Percentiles rank a stretch among this genome's conserved stretches.
These are phyloP conservation scores for Reinhardtius hippoglossoides DNA, from an alignment of 2,113 vertebrate species.

Conservation along the genomic window DNA sequence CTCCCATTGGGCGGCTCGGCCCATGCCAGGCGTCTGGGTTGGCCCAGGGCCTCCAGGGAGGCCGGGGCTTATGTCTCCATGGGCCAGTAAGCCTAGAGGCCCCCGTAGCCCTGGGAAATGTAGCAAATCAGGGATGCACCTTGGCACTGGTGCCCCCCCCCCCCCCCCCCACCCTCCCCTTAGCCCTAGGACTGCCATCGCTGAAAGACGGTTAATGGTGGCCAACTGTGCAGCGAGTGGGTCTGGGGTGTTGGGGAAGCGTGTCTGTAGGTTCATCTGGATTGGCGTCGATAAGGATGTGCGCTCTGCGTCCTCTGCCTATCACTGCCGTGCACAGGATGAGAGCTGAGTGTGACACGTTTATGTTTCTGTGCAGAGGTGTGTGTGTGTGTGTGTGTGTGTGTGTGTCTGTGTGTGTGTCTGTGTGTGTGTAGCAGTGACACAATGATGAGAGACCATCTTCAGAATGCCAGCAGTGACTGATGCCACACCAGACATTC, in stretches of 20 bases:
- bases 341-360: constrained; percentile 59
- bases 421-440: constrained; percentile 60
- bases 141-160: constrained; percentile 71
- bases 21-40: constrained; percentile 81
- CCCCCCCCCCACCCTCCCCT: constrained; percentile 34
- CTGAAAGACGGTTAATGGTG: constrained; percentile 78
- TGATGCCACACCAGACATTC: constrained; percentile 82
- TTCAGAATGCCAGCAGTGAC: constrained; percentile 81
- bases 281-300: constrained; percentile 84
- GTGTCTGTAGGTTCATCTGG: constrained; percentile 86
- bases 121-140: constrained; percentile 79
- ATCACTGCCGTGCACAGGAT: constrained; percentile 80
- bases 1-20: constrained; percentile 68
- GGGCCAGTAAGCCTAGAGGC: constrained; percentile 84
- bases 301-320: constrained; percentile 79
- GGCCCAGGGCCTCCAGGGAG: constrained; percentile 82
- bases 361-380: constrained; percentile 52
- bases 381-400: constrained; percentile 36
- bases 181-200: constrained; percentile 80
- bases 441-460: constrained; percentile 67
- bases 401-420: constrained; percentile 30
- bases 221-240: constrained; percentile 80
- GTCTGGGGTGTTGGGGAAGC: constrained; percentile 78
- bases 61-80: constrained; percentile 81
- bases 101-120: constrained; percentile 76